Percentiles rank a stretch among this genome's conserved stretches.
These are phyloP conservation scores for Stercorarius parasiticus DNA, from an alignment of 2,113 vertebrate genomes.

Conservation along the genomic window DNA sequence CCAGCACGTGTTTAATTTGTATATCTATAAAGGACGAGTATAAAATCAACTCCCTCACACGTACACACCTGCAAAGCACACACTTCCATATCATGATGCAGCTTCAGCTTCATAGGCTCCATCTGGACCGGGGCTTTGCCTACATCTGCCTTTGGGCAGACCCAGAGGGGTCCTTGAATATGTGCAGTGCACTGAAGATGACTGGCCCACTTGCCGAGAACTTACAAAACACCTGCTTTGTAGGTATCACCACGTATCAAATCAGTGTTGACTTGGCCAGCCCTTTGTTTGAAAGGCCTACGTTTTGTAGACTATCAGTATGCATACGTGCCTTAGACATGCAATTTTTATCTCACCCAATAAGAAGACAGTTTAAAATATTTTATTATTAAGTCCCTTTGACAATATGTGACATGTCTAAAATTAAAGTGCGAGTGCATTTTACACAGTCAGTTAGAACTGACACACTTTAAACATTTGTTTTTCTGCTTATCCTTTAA, in stretches of 20 bases:
- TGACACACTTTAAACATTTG: not conserved
- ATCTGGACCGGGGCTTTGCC: not conserved
- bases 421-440: not conserved
- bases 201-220: not conserved
- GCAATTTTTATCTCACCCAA: not conserved
- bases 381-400: not conserved
- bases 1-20: not conserved
- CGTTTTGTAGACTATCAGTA: not conserved
- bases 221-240: not conserved
- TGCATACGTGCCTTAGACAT: not conserved
- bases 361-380: constrained; percentile 27
- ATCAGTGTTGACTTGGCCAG: not conserved
- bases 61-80: not conserved
- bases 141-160: not conserved
- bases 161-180: not conserved
- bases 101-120: not conserved
- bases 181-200: not conserved
- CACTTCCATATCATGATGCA: rapidly evolving
- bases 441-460: not conserved
- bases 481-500: not conserved
- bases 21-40: not conserved
- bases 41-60: not conserved
- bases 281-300: not conserved
- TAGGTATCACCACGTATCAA: not conserved
- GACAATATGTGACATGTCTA: not conserved